Evolutionary conservation across 2,888 invertebrate species (phyloP).

Genomic region (Drosophila siamana): DNA sequence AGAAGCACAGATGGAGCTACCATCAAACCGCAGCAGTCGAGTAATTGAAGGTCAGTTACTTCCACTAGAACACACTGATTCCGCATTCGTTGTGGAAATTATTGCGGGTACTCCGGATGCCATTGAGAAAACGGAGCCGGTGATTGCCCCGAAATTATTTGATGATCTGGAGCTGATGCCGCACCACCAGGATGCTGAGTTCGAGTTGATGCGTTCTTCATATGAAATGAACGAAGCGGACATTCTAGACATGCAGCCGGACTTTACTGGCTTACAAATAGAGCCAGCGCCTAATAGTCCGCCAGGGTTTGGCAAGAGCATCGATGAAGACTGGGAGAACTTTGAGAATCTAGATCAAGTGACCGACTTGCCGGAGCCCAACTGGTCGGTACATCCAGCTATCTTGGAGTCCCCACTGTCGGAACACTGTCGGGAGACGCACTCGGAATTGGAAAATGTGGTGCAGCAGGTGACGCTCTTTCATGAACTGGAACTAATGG

Average conservation of each 20-base stretch:
- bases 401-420: constrained; percentile 32
- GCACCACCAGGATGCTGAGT: constrained; percentile 60
- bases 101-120: constrained; percentile 64
- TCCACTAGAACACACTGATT: constrained; percentile 40
- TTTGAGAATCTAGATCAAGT: constrained; percentile 69
- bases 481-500: constrained; percentile 50
- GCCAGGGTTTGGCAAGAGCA: constrained; percentile 77
- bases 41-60: constrained; percentile 3
- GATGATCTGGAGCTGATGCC: constrained; percentile 49
- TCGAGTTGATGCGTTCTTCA: constrained; percentile 69
- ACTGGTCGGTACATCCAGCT: constrained; percentile 53
- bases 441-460: constrained; percentile 32
- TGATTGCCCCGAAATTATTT: constrained; percentile 45
- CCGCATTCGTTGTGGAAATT: constrained; percentile 64
- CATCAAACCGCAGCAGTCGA: neutral
- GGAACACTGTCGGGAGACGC: constrained; percentile 13
- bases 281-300: constrained; percentile 41
- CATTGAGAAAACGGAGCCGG: constrained; percentile 15
- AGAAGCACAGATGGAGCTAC: neutral
- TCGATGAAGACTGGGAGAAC: constrained; percentile 80
- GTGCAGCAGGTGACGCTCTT: constrained; percentile 49
- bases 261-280: constrained; percentile 34
- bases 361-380: constrained; percentile 38
- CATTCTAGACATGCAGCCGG: constrained; percentile 62
- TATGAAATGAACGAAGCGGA: constrained; percentile 78